Evolutionary conservation across 2,113 vertebrate species (phyloP), one percentile per base, ranked within the genome.

Genomic region (Aegotheles bennettii): DNA sequence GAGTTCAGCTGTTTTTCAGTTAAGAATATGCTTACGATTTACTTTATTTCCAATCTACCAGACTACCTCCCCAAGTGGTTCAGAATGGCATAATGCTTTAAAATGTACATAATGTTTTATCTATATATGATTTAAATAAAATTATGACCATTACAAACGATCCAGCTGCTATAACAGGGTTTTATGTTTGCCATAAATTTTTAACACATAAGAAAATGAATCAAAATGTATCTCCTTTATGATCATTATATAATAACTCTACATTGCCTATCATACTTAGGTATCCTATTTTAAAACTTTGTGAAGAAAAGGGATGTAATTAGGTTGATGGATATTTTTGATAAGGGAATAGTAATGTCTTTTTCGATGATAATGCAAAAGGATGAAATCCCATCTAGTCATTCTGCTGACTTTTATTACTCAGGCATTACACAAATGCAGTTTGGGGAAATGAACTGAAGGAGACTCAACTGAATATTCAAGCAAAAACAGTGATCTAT

Each of bases 151-250:
- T 96, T 93, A 95, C 86, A 88, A 95, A 97, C 90, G 82, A 95
- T 86, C 65, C 31, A 78, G 57, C 43, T 43, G 56, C 88, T 95
- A 42, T 94, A 96, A 89, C 35, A 81, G 64, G 83, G 51, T 96
- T 97, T 97, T 96, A 96, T 97, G 93, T 97, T 97, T 92, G 94
- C 61, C 90, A 95, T 96, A 95, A 96, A 97, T 96, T 96, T 96
- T 96, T 97, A 95, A 95, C 69, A 81, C 4, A 0, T 74, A 89
- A 87, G 92, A 96, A 94, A 96, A 94, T 96, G 94, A 94, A 96
- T 95, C 50, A 95, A 95, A 95, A 92, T 68, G 16, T 86, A 71
- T 90, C 90, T 95, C 57, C 80, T 85, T 14, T 60, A 75, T 81
- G 92, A 71, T 95, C 88, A 94, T 97, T 96, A 97, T 95, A 94